These are phyloP conservation scores for Tokudaia muenninki DNA, from an alignment of 2,797 vertebrate species.

Conservation along the genomic window DNA sequence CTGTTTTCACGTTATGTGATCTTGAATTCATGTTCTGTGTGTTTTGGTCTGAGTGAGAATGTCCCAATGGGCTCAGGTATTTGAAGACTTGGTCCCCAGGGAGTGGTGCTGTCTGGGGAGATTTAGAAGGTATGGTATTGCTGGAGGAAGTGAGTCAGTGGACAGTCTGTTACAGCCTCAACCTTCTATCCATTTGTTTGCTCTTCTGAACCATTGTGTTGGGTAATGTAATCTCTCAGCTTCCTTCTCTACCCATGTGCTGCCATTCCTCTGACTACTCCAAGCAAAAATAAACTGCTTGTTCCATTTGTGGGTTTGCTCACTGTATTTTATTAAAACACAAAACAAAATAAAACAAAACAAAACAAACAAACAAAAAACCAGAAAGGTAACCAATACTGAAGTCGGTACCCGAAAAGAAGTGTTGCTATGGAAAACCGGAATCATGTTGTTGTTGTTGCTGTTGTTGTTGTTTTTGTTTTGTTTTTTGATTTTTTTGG, in stretches of 20 bases:
- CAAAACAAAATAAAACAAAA: too few species aligned
- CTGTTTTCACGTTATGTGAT: background rate
- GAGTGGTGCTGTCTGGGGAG: background rate
- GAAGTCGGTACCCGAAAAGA: background rate
- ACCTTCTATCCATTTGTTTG: background rate
- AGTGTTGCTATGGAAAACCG: background rate
- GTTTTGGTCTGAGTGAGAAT: background rate
- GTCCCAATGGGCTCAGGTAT: background rate
- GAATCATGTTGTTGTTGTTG: background rate
- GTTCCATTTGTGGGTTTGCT: background rate
- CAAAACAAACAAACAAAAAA: too few species aligned
- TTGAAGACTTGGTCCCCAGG: background rate
- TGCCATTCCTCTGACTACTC: too few species aligned
- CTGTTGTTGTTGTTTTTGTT: background rate
- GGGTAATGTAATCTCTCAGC: too few species aligned
- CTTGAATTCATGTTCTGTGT: background rate
- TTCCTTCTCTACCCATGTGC: background rate
- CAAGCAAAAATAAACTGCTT: too few species aligned
- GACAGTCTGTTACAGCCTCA: background rate
- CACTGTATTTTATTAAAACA: background rate
- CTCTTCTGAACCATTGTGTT: background rate
- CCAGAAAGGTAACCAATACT: background rate
- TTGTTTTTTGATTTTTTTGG: too few species aligned
- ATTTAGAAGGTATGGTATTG: background rate
- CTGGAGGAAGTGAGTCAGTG: background rate